Evolutionary conservation across 2,797 vertebrate species (phyloP), one percentile per base, ranked within the genome.

Genomic region (Enteromius thamalakanensis): DNA sequence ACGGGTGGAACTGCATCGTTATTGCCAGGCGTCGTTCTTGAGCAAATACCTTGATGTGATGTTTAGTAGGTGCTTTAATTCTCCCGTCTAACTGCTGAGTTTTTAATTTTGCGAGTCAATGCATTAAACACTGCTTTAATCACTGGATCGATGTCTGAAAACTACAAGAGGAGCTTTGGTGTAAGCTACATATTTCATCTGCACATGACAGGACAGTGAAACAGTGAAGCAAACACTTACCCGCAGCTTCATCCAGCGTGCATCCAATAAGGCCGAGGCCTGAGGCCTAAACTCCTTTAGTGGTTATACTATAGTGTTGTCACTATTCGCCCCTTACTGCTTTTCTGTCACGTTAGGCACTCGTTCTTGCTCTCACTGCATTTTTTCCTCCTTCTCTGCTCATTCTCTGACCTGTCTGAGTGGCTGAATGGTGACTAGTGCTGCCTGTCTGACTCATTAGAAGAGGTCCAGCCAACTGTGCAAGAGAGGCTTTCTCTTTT

Each of bases 401-500:
- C 70, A 87, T 76, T 84, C 88, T 87, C 81, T 85, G 85, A 91
- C 80, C 85, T 75, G 81, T 77, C 65, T 86, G 87, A 78, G 37
- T 21, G 32, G 75, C 79, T 83, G 78, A 81, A 86, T 87, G 90
- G 86, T 85, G 91, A 89, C 92, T 90, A 88, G 89, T 81, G 80
- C 89, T 88, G 87, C 91, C 87, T 87, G 85, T 87, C 87, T 87
- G 88, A 89, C 89, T 91, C 87, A 90, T 92, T 92, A 80, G 76
- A 89, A 87, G 86, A 88, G 87, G 91, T 90, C 88, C 89, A 88
- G 88, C 88, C 89, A 88, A 90, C 91, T 94, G 91, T 93, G 93
- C 92, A 90, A 92, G 92, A 92, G 91, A 89, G 92, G 89, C 88
- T 93, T 90, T 90, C 91, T 89, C 89, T 87, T 76, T 79, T 84